A percentile compares a stretch with the other conserved stretches of the same genome.
phyloP scores from a whole-genome alignment of 1,140 invertebrate species.

The Maniola jurtina region DNA sequence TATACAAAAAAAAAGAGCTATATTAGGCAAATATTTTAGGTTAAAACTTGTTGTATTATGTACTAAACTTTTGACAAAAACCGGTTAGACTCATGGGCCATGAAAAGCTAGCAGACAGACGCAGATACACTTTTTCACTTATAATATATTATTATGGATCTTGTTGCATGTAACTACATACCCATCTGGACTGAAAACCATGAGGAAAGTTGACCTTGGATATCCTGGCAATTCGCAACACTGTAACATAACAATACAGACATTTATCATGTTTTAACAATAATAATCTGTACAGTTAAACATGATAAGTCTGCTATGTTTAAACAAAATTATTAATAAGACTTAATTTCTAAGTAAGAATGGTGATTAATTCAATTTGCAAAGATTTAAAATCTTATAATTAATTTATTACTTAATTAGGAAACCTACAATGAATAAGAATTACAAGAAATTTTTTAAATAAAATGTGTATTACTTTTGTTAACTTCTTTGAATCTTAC shows the following conservation, averaged over 20 bases:
- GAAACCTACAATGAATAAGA: neutral
- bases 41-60: too few relatives aligned
- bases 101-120: too few relatives aligned
- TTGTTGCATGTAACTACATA: constrained; percentile 58
- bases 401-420: neutral
- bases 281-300: neutral
- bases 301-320: too few relatives aligned
- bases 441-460: constrained; percentile 7
- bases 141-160: neutral
- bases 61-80: too few relatives aligned
- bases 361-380: too few relatives aligned
- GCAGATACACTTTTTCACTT: neutral
- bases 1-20: too few relatives aligned
- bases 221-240: constrained; percentile 86
- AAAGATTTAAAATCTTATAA: too few relatives aligned
- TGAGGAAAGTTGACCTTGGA: constrained; percentile 88
- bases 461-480: constrained; percentile 5
- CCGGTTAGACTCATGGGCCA: too few relatives aligned
- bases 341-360: too few relatives aligned
- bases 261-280: neutral
- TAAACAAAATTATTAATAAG: too few relatives aligned
- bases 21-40: too few relatives aligned
- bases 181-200: constrained; percentile 93
- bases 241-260: constrained; percentile 67
- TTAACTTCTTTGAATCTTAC: constrained; percentile 40